Percentiles rank a stretch among this genome's conserved stretches.
These are phyloP conservation scores for Pherbina coryleti DNA, from an alignment of 2,888 invertebrate genomes.

Conservation along the genomic window DNA sequence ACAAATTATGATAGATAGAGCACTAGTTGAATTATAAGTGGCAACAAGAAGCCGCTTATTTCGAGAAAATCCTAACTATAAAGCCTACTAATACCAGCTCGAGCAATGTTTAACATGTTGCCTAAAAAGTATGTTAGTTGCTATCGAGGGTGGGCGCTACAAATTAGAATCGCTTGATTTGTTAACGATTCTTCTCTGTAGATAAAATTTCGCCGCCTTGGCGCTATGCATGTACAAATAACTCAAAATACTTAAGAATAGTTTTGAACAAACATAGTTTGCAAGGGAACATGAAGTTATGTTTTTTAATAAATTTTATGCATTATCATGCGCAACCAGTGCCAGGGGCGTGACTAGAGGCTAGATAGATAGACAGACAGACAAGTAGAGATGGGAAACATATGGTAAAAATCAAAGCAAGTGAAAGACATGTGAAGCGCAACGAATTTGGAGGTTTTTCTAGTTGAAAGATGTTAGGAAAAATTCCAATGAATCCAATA, in stretches of 20 bases:
- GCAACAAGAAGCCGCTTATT: conserved; percentile 18
- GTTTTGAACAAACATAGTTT: not conserved
- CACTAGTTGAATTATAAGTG: conserved; percentile 13
- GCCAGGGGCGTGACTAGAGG: not conserved
- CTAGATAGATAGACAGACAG: not conserved
- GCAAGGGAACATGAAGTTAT: not conserved
- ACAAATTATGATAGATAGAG: not conserved
- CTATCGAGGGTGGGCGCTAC: not conserved
- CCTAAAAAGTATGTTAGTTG: not conserved
- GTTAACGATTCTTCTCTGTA: not conserved
- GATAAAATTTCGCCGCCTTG: not conserved
- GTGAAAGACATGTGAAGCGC: not conserved
- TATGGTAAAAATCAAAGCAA: not conserved
- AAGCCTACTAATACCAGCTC: not conserved
- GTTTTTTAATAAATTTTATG: not conserved
- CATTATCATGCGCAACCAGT: not conserved
- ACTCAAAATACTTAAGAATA: not conserved
- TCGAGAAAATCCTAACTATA: not conserved
- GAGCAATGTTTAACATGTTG: too few species aligned
- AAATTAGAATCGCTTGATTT: conserved; percentile 3
- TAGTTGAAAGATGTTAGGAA: conserved; percentile 11
- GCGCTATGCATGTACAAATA: conserved; percentile 5
- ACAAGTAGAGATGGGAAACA: not conserved
- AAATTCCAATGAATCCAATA: not conserved
- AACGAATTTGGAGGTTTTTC: conserved; percentile 10